Evolutionary conservation across 1,140 invertebrate genomes (phyloP).

Genomic region (Papilio glaucus): DNA sequence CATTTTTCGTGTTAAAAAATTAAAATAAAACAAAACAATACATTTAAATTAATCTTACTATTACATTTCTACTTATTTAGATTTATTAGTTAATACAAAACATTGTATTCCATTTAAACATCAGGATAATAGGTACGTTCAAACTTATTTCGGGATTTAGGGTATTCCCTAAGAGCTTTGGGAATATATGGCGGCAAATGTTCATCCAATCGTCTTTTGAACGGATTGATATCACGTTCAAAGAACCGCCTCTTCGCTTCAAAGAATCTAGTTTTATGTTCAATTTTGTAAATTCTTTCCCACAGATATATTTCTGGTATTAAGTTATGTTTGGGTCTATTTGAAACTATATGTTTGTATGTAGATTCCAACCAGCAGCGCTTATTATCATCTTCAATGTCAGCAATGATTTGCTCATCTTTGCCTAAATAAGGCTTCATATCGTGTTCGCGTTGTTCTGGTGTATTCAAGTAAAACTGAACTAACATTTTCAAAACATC

Average conservation of each 20-base stretch:
- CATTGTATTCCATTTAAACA: constrained; percentile 52
- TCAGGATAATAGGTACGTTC: constrained; percentile 86
- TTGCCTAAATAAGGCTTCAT: constrained; percentile 89
- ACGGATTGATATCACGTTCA: constrained; percentile 85
- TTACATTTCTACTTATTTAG: constrained; percentile 34
- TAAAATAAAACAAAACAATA: neutral
- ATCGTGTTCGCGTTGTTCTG: constrained; percentile 85
- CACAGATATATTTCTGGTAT: constrained; percentile 88
- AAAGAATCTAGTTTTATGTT: constrained; percentile 86
- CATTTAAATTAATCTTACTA: constrained; percentile 10
- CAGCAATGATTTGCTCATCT: constrained; percentile 85
- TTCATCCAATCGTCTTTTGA: constrained; percentile 85
- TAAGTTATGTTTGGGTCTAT: constrained; percentile 85
- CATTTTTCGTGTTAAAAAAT: too few relatives aligned
- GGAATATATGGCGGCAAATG: constrained; percentile 88
- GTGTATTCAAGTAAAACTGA: constrained; percentile 89
- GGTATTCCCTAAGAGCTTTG: constrained; percentile 84
- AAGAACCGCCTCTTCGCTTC: constrained; percentile 88
- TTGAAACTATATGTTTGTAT: constrained; percentile 88
- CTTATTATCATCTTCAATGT: constrained; percentile 87
- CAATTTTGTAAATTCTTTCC: constrained; percentile 91
- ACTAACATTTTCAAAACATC: constrained; percentile 90
- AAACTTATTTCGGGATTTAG: constrained; percentile 84
- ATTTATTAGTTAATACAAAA: constrained; percentile 36
- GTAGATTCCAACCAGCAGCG: constrained; percentile 87